These are phyloP conservation scores for Neomicropteryx cornuta DNA, from an alignment of 1,140 invertebrate species.

Conservation along the genomic window DNA sequence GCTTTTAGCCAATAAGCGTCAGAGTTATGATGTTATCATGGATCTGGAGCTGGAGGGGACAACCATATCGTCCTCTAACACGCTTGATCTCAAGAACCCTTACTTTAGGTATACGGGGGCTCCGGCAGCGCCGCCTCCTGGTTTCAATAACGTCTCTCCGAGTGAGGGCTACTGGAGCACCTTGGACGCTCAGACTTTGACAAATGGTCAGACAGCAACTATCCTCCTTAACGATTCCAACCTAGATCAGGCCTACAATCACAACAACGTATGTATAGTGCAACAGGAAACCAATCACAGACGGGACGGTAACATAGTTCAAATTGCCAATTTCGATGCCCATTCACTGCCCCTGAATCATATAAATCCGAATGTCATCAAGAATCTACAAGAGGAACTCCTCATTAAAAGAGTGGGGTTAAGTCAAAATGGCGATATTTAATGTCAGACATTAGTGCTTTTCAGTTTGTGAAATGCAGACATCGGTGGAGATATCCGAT, in stretches of 20 bases:
- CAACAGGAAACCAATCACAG: too few species aligned
- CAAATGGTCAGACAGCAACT: too few species aligned
- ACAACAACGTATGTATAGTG: too few species aligned
- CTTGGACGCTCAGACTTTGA: constrained; percentile 62
- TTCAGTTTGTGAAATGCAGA: too few species aligned
- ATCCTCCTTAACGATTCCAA: too few species aligned
- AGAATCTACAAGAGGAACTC: constrained; percentile 40
- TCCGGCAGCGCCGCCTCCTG: constrained; percentile 78
- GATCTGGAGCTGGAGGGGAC: constrained; percentile 85
- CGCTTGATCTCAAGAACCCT: constrained; percentile 96
- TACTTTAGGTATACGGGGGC: constrained; percentile 92
- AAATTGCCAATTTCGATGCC: too few species aligned
- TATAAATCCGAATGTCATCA: constrained; percentile 37
- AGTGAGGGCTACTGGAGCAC: constrained; percentile 87
- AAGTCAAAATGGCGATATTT: constrained; percentile 40
- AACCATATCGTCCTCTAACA: constrained; percentile 72
- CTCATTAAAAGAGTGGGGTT: constrained; percentile 40
- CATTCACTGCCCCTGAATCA: too few species aligned
- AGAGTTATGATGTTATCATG: constrained; percentile 99
- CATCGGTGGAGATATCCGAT: too few species aligned
- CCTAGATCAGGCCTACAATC: constrained; percentile 31
- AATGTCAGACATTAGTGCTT: too few species aligned
- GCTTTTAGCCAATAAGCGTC: constrained; percentile 89
- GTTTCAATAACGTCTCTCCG: constrained; percentile 77
- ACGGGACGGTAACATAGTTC: too few species aligned